phyloP scores from a whole-genome alignment of 2,888 invertebrate species.

The Pelosia muscerda region DNA sequence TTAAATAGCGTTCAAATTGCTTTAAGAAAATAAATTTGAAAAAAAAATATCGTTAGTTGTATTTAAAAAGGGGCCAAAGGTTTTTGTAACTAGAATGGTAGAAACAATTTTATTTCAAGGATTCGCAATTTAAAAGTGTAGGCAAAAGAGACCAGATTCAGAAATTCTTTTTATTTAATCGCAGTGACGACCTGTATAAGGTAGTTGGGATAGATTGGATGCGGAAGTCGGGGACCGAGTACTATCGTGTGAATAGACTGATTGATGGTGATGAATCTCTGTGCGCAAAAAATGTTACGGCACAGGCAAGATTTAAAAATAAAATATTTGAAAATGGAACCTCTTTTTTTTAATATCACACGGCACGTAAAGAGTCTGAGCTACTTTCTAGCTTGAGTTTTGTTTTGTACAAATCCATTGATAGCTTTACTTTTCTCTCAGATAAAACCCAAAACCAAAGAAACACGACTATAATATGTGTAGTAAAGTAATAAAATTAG shows the following conservation, averaged over 20 bases:
- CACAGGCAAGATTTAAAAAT: not conserved
- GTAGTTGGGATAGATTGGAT: not conserved
- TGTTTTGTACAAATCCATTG: not conserved
- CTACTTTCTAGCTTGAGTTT: not conserved
- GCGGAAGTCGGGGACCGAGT: not conserved
- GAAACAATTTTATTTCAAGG: not conserved
- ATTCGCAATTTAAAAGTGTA: not conserved
- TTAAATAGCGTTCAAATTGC: too few species aligned
- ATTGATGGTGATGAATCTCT: constrained; percentile 12
- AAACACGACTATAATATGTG: too few species aligned
- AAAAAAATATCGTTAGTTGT: too few species aligned
- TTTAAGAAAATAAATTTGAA: too few species aligned
- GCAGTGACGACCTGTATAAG: not conserved
- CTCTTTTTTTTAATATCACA: not conserved
- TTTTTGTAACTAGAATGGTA: not conserved
- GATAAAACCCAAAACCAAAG: not conserved
- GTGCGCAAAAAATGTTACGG: not conserved
- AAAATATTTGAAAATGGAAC: not conserved
- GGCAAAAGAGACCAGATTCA: not conserved
- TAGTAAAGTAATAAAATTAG: too few species aligned
- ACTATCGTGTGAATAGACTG: constrained; percentile 7
- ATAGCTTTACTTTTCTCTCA: not conserved
- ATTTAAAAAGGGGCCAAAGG: too few species aligned
- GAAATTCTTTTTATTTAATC: not conserved
- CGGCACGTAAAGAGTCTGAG: not conserved